Evolutionary conservation across 37 sponge, comb jelly and placozoan genomes (phyloP).

Genomic region (Halichondria panicea): DNA sequence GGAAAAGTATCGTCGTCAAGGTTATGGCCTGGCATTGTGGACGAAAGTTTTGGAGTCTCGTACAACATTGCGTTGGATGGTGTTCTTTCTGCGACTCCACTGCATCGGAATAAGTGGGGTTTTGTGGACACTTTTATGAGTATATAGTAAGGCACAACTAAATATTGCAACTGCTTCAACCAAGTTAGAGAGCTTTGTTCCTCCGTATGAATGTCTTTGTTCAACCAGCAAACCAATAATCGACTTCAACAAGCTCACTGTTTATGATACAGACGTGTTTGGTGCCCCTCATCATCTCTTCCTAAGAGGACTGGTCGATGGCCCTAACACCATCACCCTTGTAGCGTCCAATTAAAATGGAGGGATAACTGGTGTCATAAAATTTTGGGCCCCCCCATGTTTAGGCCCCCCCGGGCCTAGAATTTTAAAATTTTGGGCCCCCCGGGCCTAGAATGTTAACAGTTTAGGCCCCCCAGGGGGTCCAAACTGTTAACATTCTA

Average conservation of each 20-base stretch:
- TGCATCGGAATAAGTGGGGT: conserved; percentile 14
- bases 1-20: conserved; percentile 15
- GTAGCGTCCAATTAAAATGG: conserved; percentile 8
- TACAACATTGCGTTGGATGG: conserved; percentile 6
- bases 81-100: background rate
- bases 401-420: no score
- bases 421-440: no score
- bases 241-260: conserved; percentile 10
- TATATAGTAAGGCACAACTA: background rate
- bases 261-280: conserved; percentile 18
- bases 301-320: background rate
- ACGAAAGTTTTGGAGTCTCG: background rate
- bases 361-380: no score
- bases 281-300: background rate
- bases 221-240: background rate
- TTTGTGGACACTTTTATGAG: background rate
- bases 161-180: background rate
- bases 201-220: background rate
- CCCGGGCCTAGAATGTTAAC: no score
- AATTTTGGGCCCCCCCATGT: no score
- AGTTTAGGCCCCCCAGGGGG: no score
- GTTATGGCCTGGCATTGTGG: conserved; percentile 12
- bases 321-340: background rate
- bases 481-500: no score
- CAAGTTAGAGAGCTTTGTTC: background rate